Conservation (phyloP, 2,113 vertebrate genomes). For the Nannobrachium achirus region DNA sequence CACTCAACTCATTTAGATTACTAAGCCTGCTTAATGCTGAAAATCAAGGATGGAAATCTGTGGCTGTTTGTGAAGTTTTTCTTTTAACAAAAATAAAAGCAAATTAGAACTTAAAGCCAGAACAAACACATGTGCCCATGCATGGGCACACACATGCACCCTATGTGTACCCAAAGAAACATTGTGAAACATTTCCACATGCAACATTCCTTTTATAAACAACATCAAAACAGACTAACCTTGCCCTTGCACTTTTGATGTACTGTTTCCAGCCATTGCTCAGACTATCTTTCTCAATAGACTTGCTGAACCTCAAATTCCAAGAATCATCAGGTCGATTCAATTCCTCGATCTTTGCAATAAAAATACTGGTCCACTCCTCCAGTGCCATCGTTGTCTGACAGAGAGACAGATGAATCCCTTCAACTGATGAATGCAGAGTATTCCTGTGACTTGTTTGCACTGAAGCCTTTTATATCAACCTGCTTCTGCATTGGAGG, state of each 20-base stretch:
- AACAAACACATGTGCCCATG: too few species aligned
- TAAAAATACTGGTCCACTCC: conserved; percentile 54
- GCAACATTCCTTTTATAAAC: neutral
- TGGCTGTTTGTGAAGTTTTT: too few species aligned
- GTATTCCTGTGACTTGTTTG: neutral
- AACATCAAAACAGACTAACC: conserved; percentile 46
- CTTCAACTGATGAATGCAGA: conserved; percentile 30
- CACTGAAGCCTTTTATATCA: neutral
- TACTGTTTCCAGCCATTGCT: conserved; percentile 42
- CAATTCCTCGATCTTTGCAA: conserved; percentile 1
- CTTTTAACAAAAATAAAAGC: too few species aligned
- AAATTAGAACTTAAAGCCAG: too few species aligned
- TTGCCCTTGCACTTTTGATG: conserved; percentile 59
- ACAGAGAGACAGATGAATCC: neutral
- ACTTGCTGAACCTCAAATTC: conserved; percentile 61
- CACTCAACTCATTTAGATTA: too few species aligned
- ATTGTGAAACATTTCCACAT: neutral
- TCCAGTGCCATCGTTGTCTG: conserved; percentile 28
- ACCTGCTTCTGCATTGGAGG: neutral
- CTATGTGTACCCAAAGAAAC: neutral
- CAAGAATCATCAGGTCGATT: conserved; percentile 40
- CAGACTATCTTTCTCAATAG: neutral
- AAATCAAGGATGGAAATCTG: too few species aligned
- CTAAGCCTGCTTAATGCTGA: too few species aligned
- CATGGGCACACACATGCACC: too few species aligned